Base-by-base conservation (phyloP, 37 sponge, comb jelly and placozoan genomes). In the Haliclona indistincta region DNA sequence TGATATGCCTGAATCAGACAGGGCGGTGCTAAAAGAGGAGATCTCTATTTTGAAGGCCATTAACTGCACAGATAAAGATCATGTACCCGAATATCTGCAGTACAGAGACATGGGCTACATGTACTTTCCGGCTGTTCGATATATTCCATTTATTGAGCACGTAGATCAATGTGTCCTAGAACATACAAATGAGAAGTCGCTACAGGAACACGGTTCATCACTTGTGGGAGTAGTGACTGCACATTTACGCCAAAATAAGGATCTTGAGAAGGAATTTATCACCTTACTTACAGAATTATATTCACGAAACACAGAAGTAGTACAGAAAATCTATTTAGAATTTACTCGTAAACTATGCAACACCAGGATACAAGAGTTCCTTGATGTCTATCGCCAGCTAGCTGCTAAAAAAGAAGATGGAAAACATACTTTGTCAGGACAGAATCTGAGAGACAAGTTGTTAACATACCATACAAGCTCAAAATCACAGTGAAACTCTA, bases 91-190 rank as follows among this genome's bases (percentile, higher is more conserved):
- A 49, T 30, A 64, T 35, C 54, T 76, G 13, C 15, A 64, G n/a
- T 76, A 76, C 23, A 2, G 77, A 1, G 77, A 75, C 37, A 11
- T 47, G 23, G 75, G 75, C 23, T 37, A 39, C 43, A 75, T 72
- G 77, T 76, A 76, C 23, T 76, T 64, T 52, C 77, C 77, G 33
- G 17, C 20, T 34, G 35, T 34, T 4, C 38, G n/a, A 3, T 63
- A 64, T 63, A 22, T 76, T 22, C 40, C 77, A 44, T 64, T 76
- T 45, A 20, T 76, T 3, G 29, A 36, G 15, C 3, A 11, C 7
- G 25, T 76, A 45, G 77, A 65, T 17, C 41, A 49, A 5, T 38
- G 40, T 73, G 74, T 73, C 3, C 49, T 38, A 54, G 33, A n/a
- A 28, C 7, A 11, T 61, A 10, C 10, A 10, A 61, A 61, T 61